Evolutionary conservation across 2,888 invertebrate genomes (phyloP), one percentile per base, ranked within the genome.

Genomic region (Agriotes lineatus): DNA sequence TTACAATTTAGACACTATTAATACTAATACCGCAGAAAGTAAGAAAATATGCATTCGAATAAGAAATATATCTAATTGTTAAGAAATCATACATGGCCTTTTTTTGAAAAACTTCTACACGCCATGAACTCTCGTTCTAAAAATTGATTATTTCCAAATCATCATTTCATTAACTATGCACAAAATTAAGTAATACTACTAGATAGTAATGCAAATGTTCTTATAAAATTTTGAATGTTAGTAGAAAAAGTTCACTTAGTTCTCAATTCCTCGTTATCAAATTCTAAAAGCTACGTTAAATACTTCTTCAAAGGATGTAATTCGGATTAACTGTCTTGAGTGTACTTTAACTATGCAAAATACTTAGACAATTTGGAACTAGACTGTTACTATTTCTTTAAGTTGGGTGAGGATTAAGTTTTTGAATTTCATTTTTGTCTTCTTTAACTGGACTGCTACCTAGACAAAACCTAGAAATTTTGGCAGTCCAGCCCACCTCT

Each of bases 401-500:
- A 56, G 56, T 56, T 35, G 14, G 56, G 2, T 50, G 52, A 52
- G 52, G 42, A 52, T 68, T 66, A 57, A 62, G 57, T 19, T 45
- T 45, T 45, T 59, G 50, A 44, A 35, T 37, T 50, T 65, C 45
- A 39, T 62, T 59, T 20, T 25, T 56, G 42, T 67, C 61, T 35
- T 66, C 22, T 45, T 54, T 67, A 25, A 63, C 45, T 12, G 80
- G 70, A 70, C 80, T 80, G n/a, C 79, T 78, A 20, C 83, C 83
- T 76, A 83, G 76, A 74, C 82, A 72, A 69, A 77, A 80, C 71
- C 75, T 78, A 70, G 73, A 65, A 67, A 83, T 69, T 72, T 81
- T 82, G 56, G 72, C 70, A 42, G 74, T 73, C 71, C 89, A 88
- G 88, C 94, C 92, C 92, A 94, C 94, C 93, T 93, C 93, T 85